phyloP scores from a whole-genome alignment of 1,140 invertebrate species.

The Drosophila tani region DNA sequence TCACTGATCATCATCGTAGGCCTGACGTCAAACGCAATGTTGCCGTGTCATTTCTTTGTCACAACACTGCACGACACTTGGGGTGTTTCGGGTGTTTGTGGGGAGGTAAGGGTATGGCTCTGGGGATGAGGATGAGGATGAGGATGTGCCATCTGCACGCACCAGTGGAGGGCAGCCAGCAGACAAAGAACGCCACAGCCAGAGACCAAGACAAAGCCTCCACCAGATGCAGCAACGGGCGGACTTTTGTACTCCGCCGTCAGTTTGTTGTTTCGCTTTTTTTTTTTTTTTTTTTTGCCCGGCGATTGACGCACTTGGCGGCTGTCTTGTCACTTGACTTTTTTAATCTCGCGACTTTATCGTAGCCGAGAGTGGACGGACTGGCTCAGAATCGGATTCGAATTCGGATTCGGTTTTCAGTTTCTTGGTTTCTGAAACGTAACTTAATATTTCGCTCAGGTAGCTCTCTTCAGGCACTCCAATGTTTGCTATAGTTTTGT shows the following conservation, averaged over 20 bases:
- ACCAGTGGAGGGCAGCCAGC: slow-evolving; percentile 38
- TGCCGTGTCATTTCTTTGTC: slow-evolving; percentile 72
- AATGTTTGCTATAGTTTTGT: slow-evolving; percentile 75
- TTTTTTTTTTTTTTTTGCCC: slow-evolving; percentile 25
- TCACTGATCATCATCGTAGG: slow-evolving; percentile 45
- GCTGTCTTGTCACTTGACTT: slow-evolving; percentile 80
- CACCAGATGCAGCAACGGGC: slow-evolving; percentile 30
- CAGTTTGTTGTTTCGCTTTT: slow-evolving; percentile 36
- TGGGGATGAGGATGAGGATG: background rate
- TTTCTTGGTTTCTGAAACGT: slow-evolving; percentile 38
- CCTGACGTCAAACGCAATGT: slow-evolving; percentile 49
- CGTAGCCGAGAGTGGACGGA: slow-evolving; percentile 54
- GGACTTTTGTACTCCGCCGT: slow-evolving; percentile 56
- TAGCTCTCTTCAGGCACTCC: slow-evolving; percentile 42
- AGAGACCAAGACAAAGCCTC: slow-evolving; percentile 29
- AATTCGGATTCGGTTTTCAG: slow-evolving; percentile 38
- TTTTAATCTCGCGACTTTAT: slow-evolving; percentile 82
- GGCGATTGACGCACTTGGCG: slow-evolving; percentile 75
- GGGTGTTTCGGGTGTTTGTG: too few species aligned
- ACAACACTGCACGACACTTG: slow-evolving; percentile 26
- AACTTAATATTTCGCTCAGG: slow-evolving; percentile 78
- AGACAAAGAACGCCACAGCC: slow-evolving; percentile 43
- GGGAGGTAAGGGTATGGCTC: background rate
- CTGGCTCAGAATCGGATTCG: slow-evolving; percentile 63
- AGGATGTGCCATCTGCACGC: slow-evolving; percentile 43